Conservation (phyloP, 1,140 invertebrate species). For the Drosophila arizonae region DNA sequence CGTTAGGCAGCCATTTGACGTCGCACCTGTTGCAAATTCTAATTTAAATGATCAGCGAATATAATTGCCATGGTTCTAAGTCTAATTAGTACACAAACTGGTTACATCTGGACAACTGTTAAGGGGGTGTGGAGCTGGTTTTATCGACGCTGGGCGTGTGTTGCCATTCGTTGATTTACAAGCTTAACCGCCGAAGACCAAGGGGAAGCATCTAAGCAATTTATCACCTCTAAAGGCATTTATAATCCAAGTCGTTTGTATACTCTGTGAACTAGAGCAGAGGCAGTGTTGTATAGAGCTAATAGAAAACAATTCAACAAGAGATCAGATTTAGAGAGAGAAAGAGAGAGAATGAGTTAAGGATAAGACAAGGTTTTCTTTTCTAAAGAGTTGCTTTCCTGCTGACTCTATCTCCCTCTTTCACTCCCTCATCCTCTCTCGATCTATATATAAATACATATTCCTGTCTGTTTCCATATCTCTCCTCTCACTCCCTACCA, state of each 20-base stretch:
- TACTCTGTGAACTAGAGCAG: not conserved
- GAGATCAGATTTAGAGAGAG: too few relatives aligned
- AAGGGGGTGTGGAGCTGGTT: not conserved
- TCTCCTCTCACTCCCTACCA: not conserved
- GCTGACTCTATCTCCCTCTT: not conserved
- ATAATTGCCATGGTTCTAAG: conserved; percentile 59
- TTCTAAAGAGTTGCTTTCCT: too few relatives aligned
- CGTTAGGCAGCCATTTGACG: conserved; percentile 56
- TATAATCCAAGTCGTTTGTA: not conserved
- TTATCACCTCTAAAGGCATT: not conserved
- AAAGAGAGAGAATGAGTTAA: too few relatives aligned
- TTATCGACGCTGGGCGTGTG: not conserved
- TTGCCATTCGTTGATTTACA: conserved; percentile 39
- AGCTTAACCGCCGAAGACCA: conserved; percentile 28
- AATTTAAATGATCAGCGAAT: conserved; percentile 69
- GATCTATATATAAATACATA: too few relatives aligned
- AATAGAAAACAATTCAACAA: too few relatives aligned
- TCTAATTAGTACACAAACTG: conserved; percentile 68
- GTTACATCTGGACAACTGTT: conserved; percentile 33
- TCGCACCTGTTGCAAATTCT: conserved; percentile 72
- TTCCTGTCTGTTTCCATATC: too few relatives aligned
- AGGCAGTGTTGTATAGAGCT: too few relatives aligned
- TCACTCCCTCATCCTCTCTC: too few relatives aligned
- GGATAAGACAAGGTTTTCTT: not conserved
- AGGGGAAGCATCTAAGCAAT: conserved; percentile 9